phyloP scores from a whole-genome alignment of 2,888 invertebrate genomes.

The Antheraea assamensis region DNA sequence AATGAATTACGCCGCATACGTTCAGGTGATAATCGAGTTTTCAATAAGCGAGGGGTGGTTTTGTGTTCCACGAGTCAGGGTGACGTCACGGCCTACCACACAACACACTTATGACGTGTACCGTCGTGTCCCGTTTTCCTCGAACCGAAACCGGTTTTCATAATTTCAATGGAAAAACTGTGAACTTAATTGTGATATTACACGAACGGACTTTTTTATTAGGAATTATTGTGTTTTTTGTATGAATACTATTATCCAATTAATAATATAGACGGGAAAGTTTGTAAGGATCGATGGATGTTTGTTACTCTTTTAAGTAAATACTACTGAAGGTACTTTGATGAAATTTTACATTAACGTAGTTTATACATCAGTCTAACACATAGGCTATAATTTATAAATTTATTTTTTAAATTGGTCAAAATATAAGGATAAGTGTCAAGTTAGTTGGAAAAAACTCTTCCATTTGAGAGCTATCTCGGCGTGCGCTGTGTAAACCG shows the following conservation, averaged over 20 bases:
- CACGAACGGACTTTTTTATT: background rate
- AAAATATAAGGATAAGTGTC: too few relatives aligned
- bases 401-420: too few relatives aligned
- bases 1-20: conserved; percentile 34
- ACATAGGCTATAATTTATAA: too few relatives aligned
- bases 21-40: conserved; percentile 22
- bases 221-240: background rate
- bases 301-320: too few relatives aligned
- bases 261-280: too few relatives aligned
- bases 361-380: too few relatives aligned
- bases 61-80: conserved; percentile 18
- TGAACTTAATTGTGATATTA: conserved; percentile 7
- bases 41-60: conserved; percentile 21
- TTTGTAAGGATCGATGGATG: too few relatives aligned
- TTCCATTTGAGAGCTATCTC: too few relatives aligned
- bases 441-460: too few relatives aligned
- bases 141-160: conserved; percentile 14
- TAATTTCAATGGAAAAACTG: conserved; percentile 11
- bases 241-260: background rate
- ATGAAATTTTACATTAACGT: too few relatives aligned
- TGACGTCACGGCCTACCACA: conserved; percentile 17
- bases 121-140: conserved; percentile 12
- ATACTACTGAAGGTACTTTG: too few relatives aligned
- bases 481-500: too few relatives aligned
- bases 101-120: conserved; percentile 12